phyloP scores from a whole-genome alignment of 2,113 vertebrate species.

The Castor canadensis region DNA sequence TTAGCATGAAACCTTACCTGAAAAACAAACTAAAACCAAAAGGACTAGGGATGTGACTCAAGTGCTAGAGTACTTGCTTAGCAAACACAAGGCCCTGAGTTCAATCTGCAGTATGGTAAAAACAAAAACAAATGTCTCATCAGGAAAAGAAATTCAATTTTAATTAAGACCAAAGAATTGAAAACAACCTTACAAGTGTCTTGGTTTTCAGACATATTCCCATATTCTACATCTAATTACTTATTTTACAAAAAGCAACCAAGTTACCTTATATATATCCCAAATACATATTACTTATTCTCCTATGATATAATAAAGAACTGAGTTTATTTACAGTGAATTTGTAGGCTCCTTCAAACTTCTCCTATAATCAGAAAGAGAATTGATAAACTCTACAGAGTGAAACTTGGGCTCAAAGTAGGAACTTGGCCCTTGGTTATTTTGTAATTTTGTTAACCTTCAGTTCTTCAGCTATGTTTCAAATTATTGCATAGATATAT shows the following conservation, averaged over 20 bases:
- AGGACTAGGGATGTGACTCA: too few species aligned
- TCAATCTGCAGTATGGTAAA: too few species aligned
- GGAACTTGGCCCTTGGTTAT: neutral
- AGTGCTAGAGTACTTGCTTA: too few species aligned
- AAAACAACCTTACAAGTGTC: neutral
- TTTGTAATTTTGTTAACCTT: neutral
- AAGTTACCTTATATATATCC: neutral
- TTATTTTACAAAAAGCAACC: neutral
- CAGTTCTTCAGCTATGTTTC: neutral
- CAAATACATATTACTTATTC: neutral
- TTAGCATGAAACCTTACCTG: too few species aligned
- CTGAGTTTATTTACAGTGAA: neutral
- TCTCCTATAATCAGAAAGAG: neutral
- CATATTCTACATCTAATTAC: neutral
- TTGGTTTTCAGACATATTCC: neutral
- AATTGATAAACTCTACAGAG: neutral
- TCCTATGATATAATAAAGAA: neutral
- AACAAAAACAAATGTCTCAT: too few species aligned
- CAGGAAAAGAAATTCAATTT: neutral
- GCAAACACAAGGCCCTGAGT: too few species aligned
- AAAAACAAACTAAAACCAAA: too few species aligned
- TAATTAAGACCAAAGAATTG: neutral
- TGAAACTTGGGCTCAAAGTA: neutral
- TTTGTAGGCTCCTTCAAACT: neutral
- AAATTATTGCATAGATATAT: neutral